A percentile compares a stretch with the other conserved stretches of the same genome.
These are phyloP conservation scores for Corbicula japonica DNA, from an alignment of 2,888 invertebrate genomes.

Conservation along the genomic window DNA sequence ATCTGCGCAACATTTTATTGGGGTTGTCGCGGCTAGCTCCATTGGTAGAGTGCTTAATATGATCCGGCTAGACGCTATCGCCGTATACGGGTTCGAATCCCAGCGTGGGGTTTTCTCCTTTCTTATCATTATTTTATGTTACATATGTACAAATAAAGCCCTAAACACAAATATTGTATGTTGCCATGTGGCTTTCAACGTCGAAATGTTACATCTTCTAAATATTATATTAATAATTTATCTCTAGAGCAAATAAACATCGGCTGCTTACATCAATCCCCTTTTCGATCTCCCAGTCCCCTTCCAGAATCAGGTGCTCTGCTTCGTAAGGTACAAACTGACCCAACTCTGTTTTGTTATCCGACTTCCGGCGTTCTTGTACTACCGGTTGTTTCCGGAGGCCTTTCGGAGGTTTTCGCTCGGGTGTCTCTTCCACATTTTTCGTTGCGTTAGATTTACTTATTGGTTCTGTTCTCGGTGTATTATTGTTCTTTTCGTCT, in stretches of 20 bases:
- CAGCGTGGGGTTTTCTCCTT: no score
- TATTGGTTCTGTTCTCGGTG: neutral
- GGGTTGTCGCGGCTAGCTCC: no score
- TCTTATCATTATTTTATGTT: no score
- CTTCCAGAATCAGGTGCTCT: slow-evolving; percentile 50
- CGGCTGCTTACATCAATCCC: slow-evolving; percentile 55
- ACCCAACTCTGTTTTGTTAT: neutral
- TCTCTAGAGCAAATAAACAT: neutral
- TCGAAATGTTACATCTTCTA: neutral
- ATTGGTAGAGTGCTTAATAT: no score
- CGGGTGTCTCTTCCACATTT: neutral
- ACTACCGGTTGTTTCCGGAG: slow-evolving; percentile 21
- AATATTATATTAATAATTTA: neutral
- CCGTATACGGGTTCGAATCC: no score
- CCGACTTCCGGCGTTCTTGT: slow-evolving; percentile 14
- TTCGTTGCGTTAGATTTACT: neutral
- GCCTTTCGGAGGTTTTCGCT: slow-evolving; percentile 50
- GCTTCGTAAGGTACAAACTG: slow-evolving; percentile 38
- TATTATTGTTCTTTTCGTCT: neutral
- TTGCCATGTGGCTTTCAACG: neutral
- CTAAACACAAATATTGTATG: neutral
- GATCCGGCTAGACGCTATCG: no score
- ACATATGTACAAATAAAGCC: neutral
- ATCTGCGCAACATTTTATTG: no score
- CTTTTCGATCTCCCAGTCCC: slow-evolving; percentile 67